Evolutionary conservation across 1,140 invertebrate genomes (phyloP).

Genomic region (Dendrolimus kikuchii): DNA sequence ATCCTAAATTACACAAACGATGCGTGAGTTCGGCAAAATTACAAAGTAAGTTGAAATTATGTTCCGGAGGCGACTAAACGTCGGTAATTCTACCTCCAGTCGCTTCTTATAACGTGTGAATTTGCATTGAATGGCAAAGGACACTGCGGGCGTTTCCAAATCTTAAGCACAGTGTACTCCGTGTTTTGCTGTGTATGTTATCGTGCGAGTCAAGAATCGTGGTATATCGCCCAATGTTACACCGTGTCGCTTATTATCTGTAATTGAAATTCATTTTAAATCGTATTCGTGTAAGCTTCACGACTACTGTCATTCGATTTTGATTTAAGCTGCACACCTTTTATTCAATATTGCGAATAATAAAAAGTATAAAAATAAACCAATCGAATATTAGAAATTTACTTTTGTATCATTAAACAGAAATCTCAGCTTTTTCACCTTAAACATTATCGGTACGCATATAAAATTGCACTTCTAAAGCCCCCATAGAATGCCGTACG

Average conservation of each 20-base stretch:
- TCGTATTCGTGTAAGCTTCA: constrained; percentile 11
- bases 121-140: constrained; percentile 69
- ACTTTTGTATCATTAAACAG: too few species aligned
- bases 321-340: constrained; percentile 15
- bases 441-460: too few species aligned
- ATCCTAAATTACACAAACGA: constrained; percentile 16
- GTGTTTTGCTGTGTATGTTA: constrained; percentile 9
- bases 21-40: constrained; percentile 33
- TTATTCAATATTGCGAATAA: constrained; percentile 10
- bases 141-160: constrained; percentile 37
- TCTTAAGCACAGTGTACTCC: constrained; percentile 11
- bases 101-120: constrained; percentile 62
- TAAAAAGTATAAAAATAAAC: background rate
- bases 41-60: constrained; percentile 54
- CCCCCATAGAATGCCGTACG: too few species aligned
- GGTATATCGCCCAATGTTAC: constrained; percentile 3
- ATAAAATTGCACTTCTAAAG: too few species aligned
- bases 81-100: constrained; percentile 59
- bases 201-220: background rate
- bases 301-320: constrained; percentile 12
- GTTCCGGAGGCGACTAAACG: constrained; percentile 66
- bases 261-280: constrained; percentile 11
- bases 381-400: too few species aligned
- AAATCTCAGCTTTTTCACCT: too few species aligned
- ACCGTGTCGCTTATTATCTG: constrained; percentile 7